A percentile compares a stretch with the other conserved stretches of the same genome.
Evolutionary conservation across 1,140 invertebrate genomes (phyloP).

Genomic region (Drosophila navojoa): DNA sequence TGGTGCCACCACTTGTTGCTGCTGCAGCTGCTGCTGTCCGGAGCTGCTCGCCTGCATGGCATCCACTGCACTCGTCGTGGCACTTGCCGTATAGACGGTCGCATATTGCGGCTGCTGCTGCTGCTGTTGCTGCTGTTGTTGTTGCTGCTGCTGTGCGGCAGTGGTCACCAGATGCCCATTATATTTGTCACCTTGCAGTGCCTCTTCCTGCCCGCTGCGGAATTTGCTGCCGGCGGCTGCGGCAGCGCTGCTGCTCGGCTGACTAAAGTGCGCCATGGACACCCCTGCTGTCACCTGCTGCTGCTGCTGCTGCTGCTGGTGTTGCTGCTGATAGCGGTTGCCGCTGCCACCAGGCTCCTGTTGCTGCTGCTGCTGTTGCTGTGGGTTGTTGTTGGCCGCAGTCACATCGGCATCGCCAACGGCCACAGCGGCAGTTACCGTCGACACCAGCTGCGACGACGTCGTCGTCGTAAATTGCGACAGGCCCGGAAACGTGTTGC

Average conservation of each 20-base stretch:
- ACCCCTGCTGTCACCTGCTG: constrained; percentile 55
- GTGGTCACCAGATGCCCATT: constrained; percentile 76
- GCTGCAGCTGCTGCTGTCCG: constrained; percentile 56
- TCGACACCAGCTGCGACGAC: constrained; percentile 75
- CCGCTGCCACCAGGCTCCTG: constrained; percentile 54
- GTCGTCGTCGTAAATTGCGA: constrained; percentile 87
- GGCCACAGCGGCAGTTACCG: constrained; percentile 68
- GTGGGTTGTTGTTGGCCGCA: constrained; percentile 60
- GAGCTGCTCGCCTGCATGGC: constrained; percentile 58
- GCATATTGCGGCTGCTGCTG: constrained; percentile 70
- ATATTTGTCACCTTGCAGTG: constrained; percentile 70
- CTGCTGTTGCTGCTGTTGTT: constrained; percentile 36
- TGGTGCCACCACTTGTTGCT: constrained; percentile 71
- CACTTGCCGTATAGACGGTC: constrained; percentile 63
- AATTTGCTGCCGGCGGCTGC: constrained; percentile 47
- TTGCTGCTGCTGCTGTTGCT: constrained; percentile 66
- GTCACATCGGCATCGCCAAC: constrained; percentile 56
- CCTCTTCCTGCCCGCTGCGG: constrained; percentile 60
- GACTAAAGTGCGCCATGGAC: constrained; percentile 74
- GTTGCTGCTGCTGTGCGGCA: constrained; percentile 54
- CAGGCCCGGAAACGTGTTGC: constrained; percentile 87
- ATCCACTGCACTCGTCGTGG: constrained; percentile 53
- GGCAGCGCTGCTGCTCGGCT: constrained; percentile 50
- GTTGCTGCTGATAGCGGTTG: constrained; percentile 74
- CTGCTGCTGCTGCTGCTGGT: constrained; percentile 66